Base-by-base conservation (phyloP, 1,140 invertebrate genomes). In the Psix sp. region DNA sequence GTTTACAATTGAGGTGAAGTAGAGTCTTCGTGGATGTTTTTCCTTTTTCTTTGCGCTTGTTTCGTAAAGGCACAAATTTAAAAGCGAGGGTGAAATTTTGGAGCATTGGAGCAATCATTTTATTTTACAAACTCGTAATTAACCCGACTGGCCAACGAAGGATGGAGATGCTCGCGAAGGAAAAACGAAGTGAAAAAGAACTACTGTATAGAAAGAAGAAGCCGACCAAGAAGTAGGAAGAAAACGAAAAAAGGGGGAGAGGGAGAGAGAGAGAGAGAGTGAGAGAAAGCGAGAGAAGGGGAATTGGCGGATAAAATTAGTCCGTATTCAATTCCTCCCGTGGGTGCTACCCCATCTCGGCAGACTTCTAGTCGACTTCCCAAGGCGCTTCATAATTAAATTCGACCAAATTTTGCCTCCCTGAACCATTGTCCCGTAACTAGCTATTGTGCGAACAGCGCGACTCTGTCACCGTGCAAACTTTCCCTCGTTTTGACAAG, bases 351-450 rank as follows among this genome's bases (percentile, higher is more conserved):
- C 60, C 62, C 46, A 66, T 71, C 67, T 51, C 59, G 60, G 46
- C 49, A 66, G 65, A 62, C 62, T 71, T 71, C 52, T 57, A 68
- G 71, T 66, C 62, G 77, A 74, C 73, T 82, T 80, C 82, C 83
- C 80, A 86, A 87, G 85, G 80, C 84, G 80, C 73, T 81, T 86
- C 85, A 84, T 87, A 87, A 87, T 87, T 87, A 87, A 87, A 87
- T 87, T 87, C 83, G 83, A 68, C 82, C 83, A 81, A 86, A 87
- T 86, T 86, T 78, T 78, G 80, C 80, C 81, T 78, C 74, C 83
- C 76, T 68, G 71, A 68, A 36, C 78, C 78, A 86, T 85, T 86
- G 84, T 87, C 78, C 84, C 82, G 82, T 87, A 87, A 87, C 85
- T 86, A 87, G 84, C 84, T 86, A 87, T 87, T 87, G 85, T 87